phyloP scores from a whole-genome alignment of 2,797 vertebrate species.

The Darevskia nairensis region DNA sequence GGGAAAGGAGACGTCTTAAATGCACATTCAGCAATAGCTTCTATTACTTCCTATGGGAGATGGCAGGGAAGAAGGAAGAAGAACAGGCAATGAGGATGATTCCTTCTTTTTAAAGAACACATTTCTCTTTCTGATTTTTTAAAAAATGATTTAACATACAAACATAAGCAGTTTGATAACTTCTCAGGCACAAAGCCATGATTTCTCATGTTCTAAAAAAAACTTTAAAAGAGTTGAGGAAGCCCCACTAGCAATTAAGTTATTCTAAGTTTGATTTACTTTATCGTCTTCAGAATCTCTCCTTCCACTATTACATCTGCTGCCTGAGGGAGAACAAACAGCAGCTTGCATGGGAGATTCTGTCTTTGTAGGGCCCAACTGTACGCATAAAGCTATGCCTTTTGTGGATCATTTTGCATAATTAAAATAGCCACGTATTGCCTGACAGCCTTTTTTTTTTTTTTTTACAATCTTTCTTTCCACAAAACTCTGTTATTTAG shows the following conservation, averaged over 20 bases:
- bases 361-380: not conserved
- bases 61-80: conserved; percentile 52
- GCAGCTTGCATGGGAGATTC: conserved; percentile 23
- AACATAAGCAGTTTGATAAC: not conserved
- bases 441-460: conserved; percentile 1
- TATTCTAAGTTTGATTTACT: conserved; percentile 26
- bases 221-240: conserved; percentile 32
- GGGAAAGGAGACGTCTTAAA: conserved; percentile 98
- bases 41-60: conserved; percentile 91
- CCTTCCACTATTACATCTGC: conserved; percentile 23
- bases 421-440: conserved; percentile 17
- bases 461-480: not conserved
- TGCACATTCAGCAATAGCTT: conserved; percentile 95
- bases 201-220: not conserved
- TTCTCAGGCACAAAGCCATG: conserved; percentile 5
- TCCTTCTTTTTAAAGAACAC: not conserved
- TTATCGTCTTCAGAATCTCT: conserved; percentile 22
- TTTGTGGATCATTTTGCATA: conserved; percentile 43
- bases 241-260: not conserved
- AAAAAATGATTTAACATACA: conserved; percentile 9
- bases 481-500: conserved; percentile 27
- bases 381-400: conserved; percentile 47
- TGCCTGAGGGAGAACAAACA: conserved; percentile 42
- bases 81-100: conserved; percentile 41
- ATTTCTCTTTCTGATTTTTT: not conserved